A percentile compares a stretch with the other conserved stretches of the same genome.
Conservation (phyloP, 2,888 invertebrate genomes). For the Lacanobia wlatinum region DNA sequence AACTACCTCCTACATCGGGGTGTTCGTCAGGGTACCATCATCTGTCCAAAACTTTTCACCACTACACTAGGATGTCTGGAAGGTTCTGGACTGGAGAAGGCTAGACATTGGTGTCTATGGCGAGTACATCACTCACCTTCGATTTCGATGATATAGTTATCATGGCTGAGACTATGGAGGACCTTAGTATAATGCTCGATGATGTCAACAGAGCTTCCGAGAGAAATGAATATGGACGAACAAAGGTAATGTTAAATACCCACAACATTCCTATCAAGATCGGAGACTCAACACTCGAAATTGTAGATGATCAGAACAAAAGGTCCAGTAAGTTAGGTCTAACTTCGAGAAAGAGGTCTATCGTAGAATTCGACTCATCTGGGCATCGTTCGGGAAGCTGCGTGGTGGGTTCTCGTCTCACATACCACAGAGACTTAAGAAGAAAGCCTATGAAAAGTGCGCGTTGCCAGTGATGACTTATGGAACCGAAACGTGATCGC, state of each 20-base stretch:
- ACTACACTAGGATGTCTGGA: background rate
- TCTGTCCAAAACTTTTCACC: background rate
- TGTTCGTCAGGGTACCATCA: background rate
- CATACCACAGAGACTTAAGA: too few species aligned
- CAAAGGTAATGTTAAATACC: too few species aligned
- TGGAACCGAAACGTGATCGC: background rate
- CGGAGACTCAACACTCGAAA: background rate
- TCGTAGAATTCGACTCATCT: background rate
- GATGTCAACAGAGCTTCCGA: background rate
- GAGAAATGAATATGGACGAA: background rate
- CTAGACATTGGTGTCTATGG: background rate
- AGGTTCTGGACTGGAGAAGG: background rate
- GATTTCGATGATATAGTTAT: background rate
- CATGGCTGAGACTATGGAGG: background rate
- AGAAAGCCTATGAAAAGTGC: too few species aligned
- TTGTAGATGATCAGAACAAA: background rate
- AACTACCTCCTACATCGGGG: background rate
- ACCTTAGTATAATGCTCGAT: background rate
- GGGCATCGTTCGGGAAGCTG: background rate
- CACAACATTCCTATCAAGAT: background rate
- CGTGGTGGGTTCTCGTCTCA: background rate
- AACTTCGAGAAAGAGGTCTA: background rate
- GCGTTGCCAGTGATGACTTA: background rate
- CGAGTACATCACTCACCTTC: background rate
- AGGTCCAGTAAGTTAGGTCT: background rate